Base-by-base conservation (phyloP, 2,113 vertebrate species). In the Forbesichthys papilliferus region DNA sequence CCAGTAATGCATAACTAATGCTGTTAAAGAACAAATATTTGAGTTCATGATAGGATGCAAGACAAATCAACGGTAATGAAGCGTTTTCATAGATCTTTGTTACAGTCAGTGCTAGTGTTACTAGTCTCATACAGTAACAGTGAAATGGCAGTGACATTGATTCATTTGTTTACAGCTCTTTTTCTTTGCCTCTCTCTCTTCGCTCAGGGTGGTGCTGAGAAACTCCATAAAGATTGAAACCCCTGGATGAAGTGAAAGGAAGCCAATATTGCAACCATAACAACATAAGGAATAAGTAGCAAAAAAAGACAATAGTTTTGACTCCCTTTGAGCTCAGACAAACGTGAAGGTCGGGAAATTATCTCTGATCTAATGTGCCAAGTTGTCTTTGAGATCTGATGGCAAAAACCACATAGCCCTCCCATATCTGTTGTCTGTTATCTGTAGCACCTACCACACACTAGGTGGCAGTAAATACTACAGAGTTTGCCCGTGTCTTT, bases 211-310 rank as follows among this genome's bases (percentile, higher is more conserved):
- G 91, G 94, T 36, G 87, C 91, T 0, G 96, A 98, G 78, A 98
- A 98, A 84, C 92, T 93, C 33, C 96, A 98, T 79, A 95, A 89
- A 52, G 96, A 98, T 73, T 97, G 91, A 91, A 5, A 16, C 63
- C 54, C 5, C 10, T 54, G 49, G 61, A 62, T 53, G 62, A 36
- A 57, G 5, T 27, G 48, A 9, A 63, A 79, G 78, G 54, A 64
- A 62, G 60, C 68, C 84, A 81, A 52, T 59, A 63, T 71, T 64
- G 18, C 75, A 42, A 27, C 68, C 65, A 48, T 64, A 52, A 61
- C 2, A 12, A 61, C 33, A 48, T 57, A 12, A 61, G 64, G 5
- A 64, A 74, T 64, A 48, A 52, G 18, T 27, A 73, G 79, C 56
- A 61, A 66, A 82, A 27, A 79, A 67, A 68, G 57, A 84, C 27